phyloP scores from a whole-genome alignment of 2,888 invertebrate genomes.

The Pteria penguin region DNA sequence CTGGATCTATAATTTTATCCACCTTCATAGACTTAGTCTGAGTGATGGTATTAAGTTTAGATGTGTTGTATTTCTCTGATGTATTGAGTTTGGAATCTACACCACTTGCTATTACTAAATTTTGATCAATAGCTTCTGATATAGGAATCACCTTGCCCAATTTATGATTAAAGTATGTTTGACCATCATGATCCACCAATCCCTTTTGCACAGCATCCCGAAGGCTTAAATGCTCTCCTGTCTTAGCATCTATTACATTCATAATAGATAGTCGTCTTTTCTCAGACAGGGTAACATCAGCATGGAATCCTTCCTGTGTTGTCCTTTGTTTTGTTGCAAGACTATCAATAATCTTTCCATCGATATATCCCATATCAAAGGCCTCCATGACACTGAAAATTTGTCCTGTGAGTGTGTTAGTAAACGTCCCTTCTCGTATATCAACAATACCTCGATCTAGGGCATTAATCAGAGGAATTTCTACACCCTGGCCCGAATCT shows the following conservation, averaged over 20 bases:
- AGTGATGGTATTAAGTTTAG: constrained; percentile 58
- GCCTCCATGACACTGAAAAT: constrained; percentile 90
- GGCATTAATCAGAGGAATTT: constrained; percentile 64
- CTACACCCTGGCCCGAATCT: constrained; percentile 62
- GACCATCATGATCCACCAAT: constrained; percentile 82
- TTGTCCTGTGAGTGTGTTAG: constrained; percentile 91
- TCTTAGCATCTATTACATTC: constrained; percentile 84
- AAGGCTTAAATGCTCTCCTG: constrained; percentile 90
- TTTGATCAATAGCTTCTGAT: constrained; percentile 93
- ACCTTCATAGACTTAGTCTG: constrained; percentile 62
- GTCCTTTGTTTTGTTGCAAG: constrained; percentile 67
- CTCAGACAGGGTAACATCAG: constrained; percentile 71
- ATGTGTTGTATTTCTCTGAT: constrained; percentile 52
- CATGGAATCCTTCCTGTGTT: constrained; percentile 63
- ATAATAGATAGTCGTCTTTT: constrained; percentile 70
- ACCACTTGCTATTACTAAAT: constrained; percentile 86
- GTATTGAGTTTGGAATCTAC: constrained; percentile 56
- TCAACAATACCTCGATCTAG: constrained; percentile 74
- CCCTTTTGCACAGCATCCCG: constrained; percentile 85
- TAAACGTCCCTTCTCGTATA: constrained; percentile 85
- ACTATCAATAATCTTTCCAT: constrained; percentile 68
- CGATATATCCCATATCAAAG: constrained; percentile 85
- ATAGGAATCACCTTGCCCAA: constrained; percentile 90
- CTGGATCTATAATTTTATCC: constrained; percentile 84
- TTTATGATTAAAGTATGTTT: constrained; percentile 85